Base-by-base conservation (phyloP, 92 coral and sea anemone species). In the Isaurus tuberculatus region DNA sequence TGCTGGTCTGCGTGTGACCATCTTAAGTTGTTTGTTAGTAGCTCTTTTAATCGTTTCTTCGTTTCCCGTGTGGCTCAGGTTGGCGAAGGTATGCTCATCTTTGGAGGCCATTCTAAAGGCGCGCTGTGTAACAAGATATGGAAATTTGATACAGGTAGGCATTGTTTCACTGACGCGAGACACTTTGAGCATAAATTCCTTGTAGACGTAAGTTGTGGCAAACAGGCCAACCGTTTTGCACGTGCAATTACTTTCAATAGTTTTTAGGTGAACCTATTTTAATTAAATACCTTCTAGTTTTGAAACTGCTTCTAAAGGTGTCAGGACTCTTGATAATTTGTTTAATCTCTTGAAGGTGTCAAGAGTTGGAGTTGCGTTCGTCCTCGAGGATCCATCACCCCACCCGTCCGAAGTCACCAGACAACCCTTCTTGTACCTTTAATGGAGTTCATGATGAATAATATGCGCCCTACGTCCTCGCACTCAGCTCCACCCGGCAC, bases 61-160 rank as follows among this genome's bases (percentile, higher is more conserved):
- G 19, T 19, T 55, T 7, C 63, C 63, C 8, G 1, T 58, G 15
- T 19, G 19, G 4, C 63, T 26, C 53, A 95, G 98, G 92, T 95
- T 64, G 99, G 99, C 46, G 98, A 94, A 30, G 98, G 94, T 11
- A 97, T 97, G 99, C 82, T 97, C 15, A 83, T 97, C 79, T 94
- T 94, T 78, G 99, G 99, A 20, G 99, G 99, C 0, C 93, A 91
- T 65, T 74, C 89, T 2, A 94, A 92, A 60, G 97, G 98, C 34
- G 73, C 87, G 37, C 65, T 92, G 32, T 88, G 73, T 33, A 92
- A 97, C 66, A 87, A 83, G 20, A 71, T 94, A 70, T 94, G 99
- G 99, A 93, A 94, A 49, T 87, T 97, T 86, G 94, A 97, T 84
- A 80, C 92, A 75, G 98, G 99, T 97, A 68, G 69, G 97, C 49